These are phyloP conservation scores for Brachionus koreanus DNA, from an alignment of 1,140 invertebrate genomes.

Conservation along the genomic window DNA sequence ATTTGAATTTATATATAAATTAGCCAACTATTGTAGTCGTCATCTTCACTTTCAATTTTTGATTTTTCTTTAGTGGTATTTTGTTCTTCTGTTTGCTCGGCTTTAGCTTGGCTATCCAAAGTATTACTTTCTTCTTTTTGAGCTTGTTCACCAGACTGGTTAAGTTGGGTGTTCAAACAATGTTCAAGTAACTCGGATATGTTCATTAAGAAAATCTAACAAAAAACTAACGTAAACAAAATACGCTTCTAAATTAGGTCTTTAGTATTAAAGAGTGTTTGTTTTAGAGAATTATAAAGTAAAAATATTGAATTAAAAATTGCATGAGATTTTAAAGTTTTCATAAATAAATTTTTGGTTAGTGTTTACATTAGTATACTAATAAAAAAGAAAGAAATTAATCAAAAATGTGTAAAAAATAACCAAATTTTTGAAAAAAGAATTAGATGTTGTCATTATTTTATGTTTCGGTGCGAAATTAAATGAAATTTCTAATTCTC, in stretches of 20 bases:
- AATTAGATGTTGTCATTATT: neutral
- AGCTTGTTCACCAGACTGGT: slow-evolving; percentile 21
- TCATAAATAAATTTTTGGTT: neutral
- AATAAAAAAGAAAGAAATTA: neutral
- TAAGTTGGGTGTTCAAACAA: slow-evolving; percentile 12
- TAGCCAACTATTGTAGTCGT: neutral
- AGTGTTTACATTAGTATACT: neutral
- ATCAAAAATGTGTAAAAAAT: neutral
- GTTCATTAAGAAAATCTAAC: neutral
- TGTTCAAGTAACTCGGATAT: slow-evolving; percentile 29
- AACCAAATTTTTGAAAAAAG: neutral
- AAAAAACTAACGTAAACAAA: slow-evolving; percentile 7
- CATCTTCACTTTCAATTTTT: neutral
- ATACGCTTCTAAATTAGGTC: neutral
- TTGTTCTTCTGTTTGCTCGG: neutral
- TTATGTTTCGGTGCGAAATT: neutral
- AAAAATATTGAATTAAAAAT: neutral
- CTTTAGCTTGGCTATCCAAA: neutral
- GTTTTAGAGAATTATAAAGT: neutral
- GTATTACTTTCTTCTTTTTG: neutral
- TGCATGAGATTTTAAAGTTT: slow-evolving; percentile 38
- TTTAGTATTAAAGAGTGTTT: neutral
- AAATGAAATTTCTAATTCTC: neutral
- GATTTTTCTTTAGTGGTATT: neutral
- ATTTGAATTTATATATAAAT: neutral